Conservation (phyloP, 2,797 vertebrate species). For the Epinephelus malabaricus region DNA sequence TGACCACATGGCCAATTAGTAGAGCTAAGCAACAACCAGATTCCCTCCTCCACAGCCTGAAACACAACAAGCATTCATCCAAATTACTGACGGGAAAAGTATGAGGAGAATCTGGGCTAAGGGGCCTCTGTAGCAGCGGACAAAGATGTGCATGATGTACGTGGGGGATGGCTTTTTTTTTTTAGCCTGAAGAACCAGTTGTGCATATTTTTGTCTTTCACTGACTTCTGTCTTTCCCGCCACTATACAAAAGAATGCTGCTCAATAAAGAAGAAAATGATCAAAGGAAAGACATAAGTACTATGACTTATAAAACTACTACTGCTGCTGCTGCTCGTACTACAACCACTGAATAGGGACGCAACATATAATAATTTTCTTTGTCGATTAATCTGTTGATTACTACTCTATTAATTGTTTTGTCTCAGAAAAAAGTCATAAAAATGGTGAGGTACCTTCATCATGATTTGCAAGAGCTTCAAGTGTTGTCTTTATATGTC, state of each 20-base stretch:
- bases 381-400: neutral
- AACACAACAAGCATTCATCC: conserved; percentile 49
- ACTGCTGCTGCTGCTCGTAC: no score
- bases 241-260: neutral
- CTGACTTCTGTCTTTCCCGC: neutral
- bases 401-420: neutral
- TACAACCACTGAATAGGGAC: neutral
- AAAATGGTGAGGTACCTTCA: no score
- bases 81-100: conserved; percentile 21
- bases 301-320: neutral
- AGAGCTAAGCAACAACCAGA: conserved; percentile 34
- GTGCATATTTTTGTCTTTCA: neutral
- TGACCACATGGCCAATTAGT: conserved; percentile 67
- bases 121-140: conserved; percentile 1
- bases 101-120: conserved; percentile 24
- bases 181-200: neutral
- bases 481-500: neutral
- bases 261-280: neutral
- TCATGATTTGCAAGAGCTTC: neutral
- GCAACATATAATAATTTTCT: neutral
- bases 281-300: neutral
- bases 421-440: no score
- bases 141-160: neutral
- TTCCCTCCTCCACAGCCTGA: conserved; percentile 1
- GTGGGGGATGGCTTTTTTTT: neutral